Conservation (phyloP, 1,140 invertebrate genomes). For the Heliconius eleuchia region DNA sequence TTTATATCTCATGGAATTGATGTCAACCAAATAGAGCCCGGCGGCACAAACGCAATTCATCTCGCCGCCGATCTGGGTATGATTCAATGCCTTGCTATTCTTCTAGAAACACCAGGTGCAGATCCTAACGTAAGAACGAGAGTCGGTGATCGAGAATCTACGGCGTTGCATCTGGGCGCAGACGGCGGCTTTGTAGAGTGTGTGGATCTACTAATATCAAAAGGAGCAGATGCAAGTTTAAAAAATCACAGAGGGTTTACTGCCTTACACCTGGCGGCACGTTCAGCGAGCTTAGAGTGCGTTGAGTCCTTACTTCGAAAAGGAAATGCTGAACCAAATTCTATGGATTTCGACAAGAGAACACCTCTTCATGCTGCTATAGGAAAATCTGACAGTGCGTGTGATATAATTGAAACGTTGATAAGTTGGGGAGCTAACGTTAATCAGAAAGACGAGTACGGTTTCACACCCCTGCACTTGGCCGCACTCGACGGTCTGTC, state of each 20-base stretch:
- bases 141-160: conserved; percentile 86
- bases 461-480: conserved; percentile 93
- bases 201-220: conserved; percentile 86
- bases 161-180: conserved; percentile 90
- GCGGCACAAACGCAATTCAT: conserved; percentile 89
- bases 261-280: conserved; percentile 88
- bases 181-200: conserved; percentile 89
- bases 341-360: conserved; percentile 88
- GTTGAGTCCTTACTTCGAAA: conserved; percentile 88
- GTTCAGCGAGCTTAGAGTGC: conserved; percentile 89
- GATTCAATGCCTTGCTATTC: conserved; percentile 84
- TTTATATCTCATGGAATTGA: conserved; percentile 87
- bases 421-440: conserved; percentile 91
- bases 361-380: conserved; percentile 90
- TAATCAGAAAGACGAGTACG: conserved; percentile 92
- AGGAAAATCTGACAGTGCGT: conserved; percentile 87
- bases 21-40: conserved; percentile 85
- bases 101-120: conserved; percentile 85
- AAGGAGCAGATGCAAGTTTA: conserved; percentile 86
- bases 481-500: conserved; percentile 92
- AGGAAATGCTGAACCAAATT: conserved; percentile 87
- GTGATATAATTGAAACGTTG: conserved; percentile 88
- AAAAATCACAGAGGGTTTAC: conserved; percentile 90
- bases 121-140: conserved; percentile 84
- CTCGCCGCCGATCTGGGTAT: conserved; percentile 89